Evolutionary conservation across 2,797 vertebrate genomes (phyloP).

Genomic region (Varecia variegata): DNA sequence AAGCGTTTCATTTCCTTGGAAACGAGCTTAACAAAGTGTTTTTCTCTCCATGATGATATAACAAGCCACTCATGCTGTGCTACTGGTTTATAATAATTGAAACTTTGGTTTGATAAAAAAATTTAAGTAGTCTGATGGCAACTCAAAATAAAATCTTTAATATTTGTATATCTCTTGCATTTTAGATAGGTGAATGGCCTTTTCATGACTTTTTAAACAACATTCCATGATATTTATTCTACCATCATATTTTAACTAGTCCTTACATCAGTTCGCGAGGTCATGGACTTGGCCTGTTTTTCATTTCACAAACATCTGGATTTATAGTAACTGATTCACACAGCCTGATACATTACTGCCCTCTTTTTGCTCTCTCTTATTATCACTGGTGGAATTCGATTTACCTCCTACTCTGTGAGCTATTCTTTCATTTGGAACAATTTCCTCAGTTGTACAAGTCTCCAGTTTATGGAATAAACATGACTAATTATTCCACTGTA

Average conservation of each 20-base stretch:
- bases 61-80: constrained; percentile 64
- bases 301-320: constrained; percentile 85
- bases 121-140: constrained; percentile 34
- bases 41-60: constrained; percentile 65
- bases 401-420: constrained; percentile 82
- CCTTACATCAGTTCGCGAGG: constrained; percentile 82
- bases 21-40: constrained; percentile 73
- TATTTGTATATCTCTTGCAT: neutral
- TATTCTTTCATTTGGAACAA: constrained; percentile 80
- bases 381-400: constrained; percentile 86
- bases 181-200: constrained; percentile 58
- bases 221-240: constrained; percentile 82
- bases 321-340: constrained; percentile 84
- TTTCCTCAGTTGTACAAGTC: constrained; percentile 77
- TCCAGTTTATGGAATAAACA: constrained; percentile 54
- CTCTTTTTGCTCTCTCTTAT: constrained; percentile 83
- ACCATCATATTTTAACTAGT: constrained; percentile 84
- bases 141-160: constrained; percentile 46
- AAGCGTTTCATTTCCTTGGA: constrained; percentile 78
- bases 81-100: constrained; percentile 69
- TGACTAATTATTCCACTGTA: constrained; percentile 44
- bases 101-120: constrained; percentile 67
- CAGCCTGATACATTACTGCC: constrained; percentile 70
- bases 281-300: constrained; percentile 82
- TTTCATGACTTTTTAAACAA: constrained; percentile 56